These are phyloP conservation scores for Umimayanthus kanabou DNA, from an alignment of 92 coral and sea anemone genomes.

Conservation along the genomic window DNA sequence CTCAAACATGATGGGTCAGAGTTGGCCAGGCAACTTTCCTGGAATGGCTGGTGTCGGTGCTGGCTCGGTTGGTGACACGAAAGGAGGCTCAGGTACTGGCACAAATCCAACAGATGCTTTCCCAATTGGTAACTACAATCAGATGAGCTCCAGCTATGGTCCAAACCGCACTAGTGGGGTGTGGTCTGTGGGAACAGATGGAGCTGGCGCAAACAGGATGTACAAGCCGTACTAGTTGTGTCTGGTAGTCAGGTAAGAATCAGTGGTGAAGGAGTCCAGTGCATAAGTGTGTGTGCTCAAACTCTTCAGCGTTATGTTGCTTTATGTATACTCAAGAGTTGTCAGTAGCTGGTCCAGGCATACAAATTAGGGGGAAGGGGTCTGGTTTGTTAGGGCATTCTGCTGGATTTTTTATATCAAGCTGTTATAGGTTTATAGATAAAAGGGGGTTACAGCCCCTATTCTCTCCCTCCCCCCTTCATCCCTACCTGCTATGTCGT, in stretches of 20 bases:
- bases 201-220: conserved; percentile 2
- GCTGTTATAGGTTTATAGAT: neutral
- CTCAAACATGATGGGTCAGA: conserved; percentile 36
- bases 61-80: conserved; percentile 9
- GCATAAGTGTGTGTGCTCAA: neutral
- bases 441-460: too few species aligned
- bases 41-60: neutral
- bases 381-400: neutral
- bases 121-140: conserved; percentile 31
- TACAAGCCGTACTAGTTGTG: conserved; percentile 25
- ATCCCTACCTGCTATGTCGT: too few species aligned
- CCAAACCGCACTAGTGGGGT: conserved; percentile 24
- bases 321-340: too few species aligned
- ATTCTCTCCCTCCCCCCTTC: too few species aligned
- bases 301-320: too few species aligned
- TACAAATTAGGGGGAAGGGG: too few species aligned
- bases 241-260: neutral
- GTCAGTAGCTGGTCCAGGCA: neutral
- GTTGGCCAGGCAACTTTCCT: conserved; percentile 32
- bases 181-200: conserved; percentile 37
- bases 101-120: conserved; percentile 34
- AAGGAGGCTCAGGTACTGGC: conserved; percentile 1
- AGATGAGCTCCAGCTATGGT: conserved; percentile 34
- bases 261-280: neutral
- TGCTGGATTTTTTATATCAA: neutral